Percentiles rank a stretch among this genome's conserved stretches.
phyloP scores from a whole-genome alignment of 1,140 invertebrate genomes.

The Nephotettix cincticeps region DNA sequence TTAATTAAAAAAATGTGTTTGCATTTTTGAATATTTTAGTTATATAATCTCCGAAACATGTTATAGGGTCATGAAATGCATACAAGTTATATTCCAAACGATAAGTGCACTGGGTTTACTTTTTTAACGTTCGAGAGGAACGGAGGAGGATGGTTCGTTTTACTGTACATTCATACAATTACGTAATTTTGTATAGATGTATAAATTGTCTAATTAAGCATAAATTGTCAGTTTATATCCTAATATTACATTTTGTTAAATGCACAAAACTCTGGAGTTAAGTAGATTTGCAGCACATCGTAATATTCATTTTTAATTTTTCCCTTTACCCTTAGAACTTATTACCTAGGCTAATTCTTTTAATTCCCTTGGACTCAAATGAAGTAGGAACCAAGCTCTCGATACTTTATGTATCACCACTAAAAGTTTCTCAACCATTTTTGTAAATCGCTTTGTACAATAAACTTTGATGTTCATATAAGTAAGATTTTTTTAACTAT shows the following conservation, averaged over 20 bases:
- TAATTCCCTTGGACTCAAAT: not conserved
- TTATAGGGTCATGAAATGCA: not conserved
- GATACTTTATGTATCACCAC: too few species aligned
- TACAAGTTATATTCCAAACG: not conserved
- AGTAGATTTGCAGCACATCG: not conserved
- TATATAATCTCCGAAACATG: not conserved
- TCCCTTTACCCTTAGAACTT: not conserved
- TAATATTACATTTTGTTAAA: not conserved
- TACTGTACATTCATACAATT: not conserved
- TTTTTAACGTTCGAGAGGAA: not conserved
- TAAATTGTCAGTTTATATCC: not conserved
- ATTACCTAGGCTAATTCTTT: not conserved
- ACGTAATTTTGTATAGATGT: constrained; percentile 22
- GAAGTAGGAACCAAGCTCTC: not conserved
- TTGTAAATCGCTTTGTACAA: constrained; percentile 4
- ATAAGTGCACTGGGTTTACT: not conserved
- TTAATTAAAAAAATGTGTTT: constrained; percentile 2
- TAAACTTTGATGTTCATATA: not conserved
- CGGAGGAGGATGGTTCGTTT: not conserved
- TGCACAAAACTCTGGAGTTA: not conserved
- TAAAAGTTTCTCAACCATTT: not conserved
- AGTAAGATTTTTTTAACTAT: not conserved
- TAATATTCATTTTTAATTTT: not conserved
- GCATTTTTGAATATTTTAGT: not conserved
- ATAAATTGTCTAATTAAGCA: constrained; percentile 19